Evolutionary conservation across 2,113 vertebrate species (phyloP).

Genomic region (Pygoscelis adeliae): DNA sequence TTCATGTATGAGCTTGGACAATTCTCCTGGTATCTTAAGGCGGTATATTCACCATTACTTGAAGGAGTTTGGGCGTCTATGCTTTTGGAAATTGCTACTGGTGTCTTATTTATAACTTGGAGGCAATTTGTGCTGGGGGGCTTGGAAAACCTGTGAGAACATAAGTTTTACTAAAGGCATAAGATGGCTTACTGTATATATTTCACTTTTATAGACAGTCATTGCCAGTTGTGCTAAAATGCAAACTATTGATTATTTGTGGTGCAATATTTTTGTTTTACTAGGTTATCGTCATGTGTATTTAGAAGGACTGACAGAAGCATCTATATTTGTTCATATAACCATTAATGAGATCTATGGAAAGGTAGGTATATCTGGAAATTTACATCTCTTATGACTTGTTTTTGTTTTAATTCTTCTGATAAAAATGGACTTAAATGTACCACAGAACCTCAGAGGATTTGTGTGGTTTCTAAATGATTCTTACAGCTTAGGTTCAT

Average conservation of each 20-base stretch:
- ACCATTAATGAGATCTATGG: slow-evolving; percentile 96
- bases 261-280: neutral
- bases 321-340: slow-evolving; percentile 96
- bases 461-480: neutral
- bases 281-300: slow-evolving; percentile 97
- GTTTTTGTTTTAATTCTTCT: neutral
- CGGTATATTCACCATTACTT: neutral
- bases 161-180: neutral
- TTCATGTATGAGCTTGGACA: neutral
- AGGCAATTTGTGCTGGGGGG: neutral
- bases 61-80: neutral
- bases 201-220: neutral
- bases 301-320: slow-evolving; percentile 93
- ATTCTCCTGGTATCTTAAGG: neutral
- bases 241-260: neutral
- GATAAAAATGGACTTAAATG: neutral
- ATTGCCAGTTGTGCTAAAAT: neutral
- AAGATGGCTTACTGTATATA: neutral
- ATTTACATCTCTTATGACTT: neutral
- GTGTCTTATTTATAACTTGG: neutral
- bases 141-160: neutral
- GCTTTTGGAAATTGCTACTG: neutral
- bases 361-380: slow-evolving; percentile 82
- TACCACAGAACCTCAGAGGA: neutral
- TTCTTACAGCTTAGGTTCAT: neutral